Base-by-base conservation (phyloP, 92 coral and sea anemone species). In the Plumapathes pennacea region DNA sequence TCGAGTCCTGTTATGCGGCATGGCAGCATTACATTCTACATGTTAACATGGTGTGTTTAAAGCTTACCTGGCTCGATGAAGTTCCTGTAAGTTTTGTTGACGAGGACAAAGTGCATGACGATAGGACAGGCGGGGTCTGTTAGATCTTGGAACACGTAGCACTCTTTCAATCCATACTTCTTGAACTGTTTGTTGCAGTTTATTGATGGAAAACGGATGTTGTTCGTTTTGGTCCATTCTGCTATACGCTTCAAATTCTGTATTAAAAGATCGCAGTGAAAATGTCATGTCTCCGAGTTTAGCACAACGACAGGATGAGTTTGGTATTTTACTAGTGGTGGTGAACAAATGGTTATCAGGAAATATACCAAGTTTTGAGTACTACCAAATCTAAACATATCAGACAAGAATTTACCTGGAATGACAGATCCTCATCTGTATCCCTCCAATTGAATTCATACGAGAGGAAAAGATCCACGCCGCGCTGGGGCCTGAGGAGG, bases 371-470 rank as follows among this genome's bases (percentile, higher is more conserved):
- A n/a, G n/a, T n/a, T n/a, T n/a, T n/a, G n/a, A n/a, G n/a, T n/a
- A n/a, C n/a, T n/a, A n/a, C n/a, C n/a, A n/a, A n/a, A n/a, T n/a
- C n/a, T n/a, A n/a, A n/a, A n/a, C n/a, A n/a, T n/a, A n/a, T n/a
- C n/a, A n/a, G n/a, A n/a, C n/a, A n/a, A n/a, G n/a, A n/a, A n/a
- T n/a, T 57, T 57, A 60, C 67, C 5, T 5, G 10, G 44, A 60
- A 60, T 11, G 54, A 30, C 2, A 0, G 39, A 3, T 13, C 27
- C 3, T 24, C 52, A 48, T 76, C 77, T 12, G 57, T 62, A 5
- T 70, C 80, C 29, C 80, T 66, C 27, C 71, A 64, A 54, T 80
- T 83, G 76, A 69, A 83, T 22, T 83, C 89, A 42, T 63, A 83
- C 23, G 89, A 83, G 26, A 83, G 47, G 39, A 61, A 61, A 20